A percentile compares a stretch with the other conserved stretches of the same genome.
Conservation (phyloP, 2,888 invertebrate species). For the Latrodectus hesperus region DNA sequence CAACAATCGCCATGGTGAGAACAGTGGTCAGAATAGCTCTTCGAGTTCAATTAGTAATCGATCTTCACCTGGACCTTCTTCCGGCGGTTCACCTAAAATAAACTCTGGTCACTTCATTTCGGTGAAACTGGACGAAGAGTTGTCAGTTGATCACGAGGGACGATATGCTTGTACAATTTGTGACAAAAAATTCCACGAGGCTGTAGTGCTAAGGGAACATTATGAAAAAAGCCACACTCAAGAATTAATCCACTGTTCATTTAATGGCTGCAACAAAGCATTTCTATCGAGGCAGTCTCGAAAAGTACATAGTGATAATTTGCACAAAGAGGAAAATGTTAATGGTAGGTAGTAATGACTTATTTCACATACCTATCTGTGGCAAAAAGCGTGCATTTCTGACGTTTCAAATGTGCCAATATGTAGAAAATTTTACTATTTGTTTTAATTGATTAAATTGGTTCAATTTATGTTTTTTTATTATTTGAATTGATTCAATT, state of each 20-base stretch:
- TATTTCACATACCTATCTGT: background rate
- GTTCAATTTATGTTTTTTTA: background rate
- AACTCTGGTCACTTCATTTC: constrained; percentile 7
- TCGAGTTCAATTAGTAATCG: constrained; percentile 66
- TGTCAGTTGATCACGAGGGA: constrained; percentile 81
- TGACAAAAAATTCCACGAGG: constrained; percentile 80
- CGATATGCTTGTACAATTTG: constrained; percentile 83
- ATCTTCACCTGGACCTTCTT: constrained; percentile 53
- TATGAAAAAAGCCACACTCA: constrained; percentile 82
- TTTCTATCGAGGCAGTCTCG: constrained; percentile 86
- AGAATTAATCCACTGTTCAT: constrained; percentile 85
- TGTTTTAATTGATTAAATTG: background rate
- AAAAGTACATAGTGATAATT: constrained; percentile 84
- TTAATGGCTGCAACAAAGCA: constrained; percentile 84
- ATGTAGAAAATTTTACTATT: background rate
- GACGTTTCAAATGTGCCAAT: constrained; percentile 34
- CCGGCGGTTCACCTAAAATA: constrained; percentile 33
- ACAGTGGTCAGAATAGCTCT: constrained; percentile 56
- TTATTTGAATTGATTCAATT: background rate
- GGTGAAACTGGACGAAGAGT: constrained; percentile 78
- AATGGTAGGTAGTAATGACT: constrained; percentile 49
- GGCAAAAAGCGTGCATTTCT: background rate
- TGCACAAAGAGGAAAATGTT: constrained; percentile 57
- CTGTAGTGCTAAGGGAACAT: constrained; percentile 82
- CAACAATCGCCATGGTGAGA: constrained; percentile 15